Evolutionary conservation across 2,888 invertebrate genomes (phyloP).

Genomic region (Lasioglossum figueresi): DNA sequence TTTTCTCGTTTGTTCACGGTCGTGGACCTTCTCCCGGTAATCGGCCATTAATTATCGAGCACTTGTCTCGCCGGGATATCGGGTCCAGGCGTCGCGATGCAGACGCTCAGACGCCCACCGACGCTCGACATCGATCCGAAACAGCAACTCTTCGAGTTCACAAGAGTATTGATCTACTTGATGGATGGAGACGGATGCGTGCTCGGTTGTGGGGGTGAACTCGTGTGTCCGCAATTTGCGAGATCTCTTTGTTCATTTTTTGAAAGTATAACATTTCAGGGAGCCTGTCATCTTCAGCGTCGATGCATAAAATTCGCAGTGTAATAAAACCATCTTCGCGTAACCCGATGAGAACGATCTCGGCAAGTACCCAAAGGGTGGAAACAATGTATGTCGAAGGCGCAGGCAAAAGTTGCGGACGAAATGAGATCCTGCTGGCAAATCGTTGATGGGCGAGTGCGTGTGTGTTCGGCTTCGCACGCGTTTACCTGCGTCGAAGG

Average conservation of each 20-base stretch:
- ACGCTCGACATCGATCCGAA: constrained; percentile 24
- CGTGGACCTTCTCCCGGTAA: constrained; percentile 52
- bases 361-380: neutral
- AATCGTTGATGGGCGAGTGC: neutral
- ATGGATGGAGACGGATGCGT: constrained; percentile 51
- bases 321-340: neutral
- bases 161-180: constrained; percentile 64
- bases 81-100: constrained; percentile 19
- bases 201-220: constrained; percentile 15
- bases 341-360: neutral
- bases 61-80: constrained; percentile 41
- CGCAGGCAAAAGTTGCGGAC: neutral
- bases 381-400: neutral
- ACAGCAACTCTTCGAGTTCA: constrained; percentile 22
- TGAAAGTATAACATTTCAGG: too few relatives aligned
- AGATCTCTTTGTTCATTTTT: neutral
- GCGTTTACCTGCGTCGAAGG: constrained; percentile 15
- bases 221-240: constrained; percentile 2
- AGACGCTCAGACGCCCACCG: neutral
- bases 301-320: neutral
- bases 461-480: constrained; percentile 1
- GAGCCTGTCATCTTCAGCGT: neutral
- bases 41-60: constrained; percentile 59
- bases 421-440: neutral
- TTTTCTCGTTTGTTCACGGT: constrained; percentile 42